phyloP scores from a whole-genome alignment of 2,113 vertebrate species.

The Jaculus jaculus region DNA sequence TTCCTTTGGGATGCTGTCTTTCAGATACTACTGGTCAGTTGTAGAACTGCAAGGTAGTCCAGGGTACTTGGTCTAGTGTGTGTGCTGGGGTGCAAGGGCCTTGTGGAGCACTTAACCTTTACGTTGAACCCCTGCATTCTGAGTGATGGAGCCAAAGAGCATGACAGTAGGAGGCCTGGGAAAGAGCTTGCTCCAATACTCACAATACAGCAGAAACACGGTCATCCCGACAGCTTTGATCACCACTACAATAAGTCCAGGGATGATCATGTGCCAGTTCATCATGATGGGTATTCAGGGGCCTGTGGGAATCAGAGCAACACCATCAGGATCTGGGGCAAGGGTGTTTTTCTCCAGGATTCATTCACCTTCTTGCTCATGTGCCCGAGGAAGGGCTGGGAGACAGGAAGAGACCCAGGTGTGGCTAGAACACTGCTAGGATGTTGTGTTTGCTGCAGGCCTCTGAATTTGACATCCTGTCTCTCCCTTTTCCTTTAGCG shows the following conservation, averaged over 20 bases:
- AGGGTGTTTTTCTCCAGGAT: background rate
- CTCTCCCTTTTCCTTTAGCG: background rate
- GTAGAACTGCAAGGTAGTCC: background rate
- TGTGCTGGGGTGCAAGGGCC: background rate
- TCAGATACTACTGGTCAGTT: background rate
- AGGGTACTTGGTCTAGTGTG: background rate
- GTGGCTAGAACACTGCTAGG: background rate
- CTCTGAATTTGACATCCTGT: background rate
- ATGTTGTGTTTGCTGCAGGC: background rate
- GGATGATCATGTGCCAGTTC: slow-evolving; percentile 73
- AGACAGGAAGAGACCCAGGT: background rate
- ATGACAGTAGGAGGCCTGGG: background rate
- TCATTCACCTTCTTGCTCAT: background rate
- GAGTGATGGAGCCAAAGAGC: background rate
- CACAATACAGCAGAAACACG: slow-evolving; percentile 72
- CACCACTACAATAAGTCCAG: slow-evolving; percentile 37
- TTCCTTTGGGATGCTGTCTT: background rate
- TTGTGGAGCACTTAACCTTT: background rate
- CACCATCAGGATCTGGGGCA: background rate
- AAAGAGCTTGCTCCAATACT: slow-evolving; percentile 48
- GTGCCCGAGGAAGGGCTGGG: background rate
- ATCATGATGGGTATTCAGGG: slow-evolving; percentile 33
- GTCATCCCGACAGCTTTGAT: slow-evolving; percentile 67
- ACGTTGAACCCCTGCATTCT: background rate
- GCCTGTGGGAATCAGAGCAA: slow-evolving; percentile 33